Conservation (phyloP, 2,888 invertebrate species). For the Phlogophora meticulosa region DNA sequence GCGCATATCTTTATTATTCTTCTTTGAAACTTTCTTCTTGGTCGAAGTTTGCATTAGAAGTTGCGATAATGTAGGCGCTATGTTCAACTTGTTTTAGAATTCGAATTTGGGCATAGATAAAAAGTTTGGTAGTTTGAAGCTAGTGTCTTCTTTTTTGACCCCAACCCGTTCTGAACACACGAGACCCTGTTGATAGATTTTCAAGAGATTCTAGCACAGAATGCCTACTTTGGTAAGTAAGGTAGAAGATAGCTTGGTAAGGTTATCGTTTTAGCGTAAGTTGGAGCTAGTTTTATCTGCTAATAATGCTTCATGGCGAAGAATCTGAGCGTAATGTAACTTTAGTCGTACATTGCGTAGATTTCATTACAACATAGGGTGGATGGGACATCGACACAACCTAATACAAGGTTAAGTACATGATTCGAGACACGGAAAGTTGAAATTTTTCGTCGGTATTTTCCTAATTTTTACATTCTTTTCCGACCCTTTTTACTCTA, state of each 20-base stretch:
- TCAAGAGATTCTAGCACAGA: conserved; percentile 75
- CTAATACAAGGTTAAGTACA: too few relatives aligned
- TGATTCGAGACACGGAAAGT: too few relatives aligned
- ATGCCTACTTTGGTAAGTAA: conserved; percentile 77
- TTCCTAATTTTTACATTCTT: too few relatives aligned
- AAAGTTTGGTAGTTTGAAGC: conserved; percentile 88
- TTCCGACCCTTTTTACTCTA: too few relatives aligned
- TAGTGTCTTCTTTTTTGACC: conserved; percentile 87
- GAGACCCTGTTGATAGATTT: conserved; percentile 77
- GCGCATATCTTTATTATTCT: conserved; percentile 87
- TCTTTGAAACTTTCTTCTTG: conserved; percentile 87
- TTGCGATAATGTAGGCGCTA: conserved; percentile 90
- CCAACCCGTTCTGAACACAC: conserved; percentile 82
- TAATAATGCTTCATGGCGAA: conserved; percentile 52
- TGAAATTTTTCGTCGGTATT: conserved; percentile 43
- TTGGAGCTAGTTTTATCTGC: conserved; percentile 55
- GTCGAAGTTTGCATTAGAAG: conserved; percentile 89
- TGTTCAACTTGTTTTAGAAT: conserved; percentile 87
- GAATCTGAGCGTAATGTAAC: conserved; percentile 40
- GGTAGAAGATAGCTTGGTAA: conserved; percentile 68
- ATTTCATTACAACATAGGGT: too few relatives aligned
- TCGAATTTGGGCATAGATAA: conserved; percentile 87
- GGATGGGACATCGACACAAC: too few relatives aligned
- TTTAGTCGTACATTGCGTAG: conserved; percentile 42
- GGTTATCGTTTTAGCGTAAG: conserved; percentile 67